phyloP scores from a whole-genome alignment of 2,888 invertebrate genomes.

The Ophonus ardosiacus region DNA sequence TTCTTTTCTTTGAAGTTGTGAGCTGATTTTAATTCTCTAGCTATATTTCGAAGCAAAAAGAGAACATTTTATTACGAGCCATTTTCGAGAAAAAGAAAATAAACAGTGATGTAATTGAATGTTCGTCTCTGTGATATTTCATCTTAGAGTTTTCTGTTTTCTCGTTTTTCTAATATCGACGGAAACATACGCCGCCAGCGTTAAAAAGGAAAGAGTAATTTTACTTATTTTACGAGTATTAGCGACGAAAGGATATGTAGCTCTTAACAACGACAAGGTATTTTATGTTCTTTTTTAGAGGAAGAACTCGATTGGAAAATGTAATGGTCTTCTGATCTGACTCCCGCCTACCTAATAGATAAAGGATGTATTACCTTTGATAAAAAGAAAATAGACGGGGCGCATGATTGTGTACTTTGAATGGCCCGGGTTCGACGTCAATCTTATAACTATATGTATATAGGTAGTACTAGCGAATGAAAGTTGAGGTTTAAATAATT shows the following conservation, averaged over 20 bases:
- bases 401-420: no score
- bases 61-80: conserved; percentile 14
- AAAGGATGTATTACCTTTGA: no score
- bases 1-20: not conserved
- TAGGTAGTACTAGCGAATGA: no score
- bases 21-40: not conserved
- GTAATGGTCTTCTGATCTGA: no score
- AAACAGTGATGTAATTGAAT: not conserved
- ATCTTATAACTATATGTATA: no score
- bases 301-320: no score
- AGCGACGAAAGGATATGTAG: not conserved
- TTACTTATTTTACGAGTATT: not conserved
- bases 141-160: not conserved
- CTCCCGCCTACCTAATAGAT: no score
- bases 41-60: not conserved
- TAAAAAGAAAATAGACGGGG: no score
- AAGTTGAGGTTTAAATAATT: no score
- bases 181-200: not conserved
- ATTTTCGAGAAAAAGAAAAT: not conserved
- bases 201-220: not conserved
- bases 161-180: not conserved
- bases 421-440: no score
- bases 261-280: no score
- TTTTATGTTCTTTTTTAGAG: no score
- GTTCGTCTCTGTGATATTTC: not conserved